phyloP scores from a whole-genome alignment of 64 coral and sea anemone genomes.

The Stichodactyla helianthus region DNA sequence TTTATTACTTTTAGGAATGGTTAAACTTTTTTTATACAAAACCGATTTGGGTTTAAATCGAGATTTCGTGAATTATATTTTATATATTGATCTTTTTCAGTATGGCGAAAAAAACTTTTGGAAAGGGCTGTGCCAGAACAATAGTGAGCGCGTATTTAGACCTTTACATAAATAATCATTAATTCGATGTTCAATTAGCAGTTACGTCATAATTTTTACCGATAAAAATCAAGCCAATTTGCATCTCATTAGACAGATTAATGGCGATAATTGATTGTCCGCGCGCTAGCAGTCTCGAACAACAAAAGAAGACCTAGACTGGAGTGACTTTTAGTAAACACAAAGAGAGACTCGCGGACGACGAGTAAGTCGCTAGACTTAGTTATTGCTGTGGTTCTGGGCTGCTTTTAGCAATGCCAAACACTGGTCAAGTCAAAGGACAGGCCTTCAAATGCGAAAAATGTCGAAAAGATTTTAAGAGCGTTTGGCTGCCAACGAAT shows the following conservation, averaged over 20 bases:
- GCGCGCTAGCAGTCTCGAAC: neutral
- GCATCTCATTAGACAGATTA: neutral
- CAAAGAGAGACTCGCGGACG: neutral
- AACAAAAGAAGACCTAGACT: neutral
- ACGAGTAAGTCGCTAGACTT: neutral
- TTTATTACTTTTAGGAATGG: too few species aligned
- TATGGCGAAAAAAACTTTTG: too few species aligned
- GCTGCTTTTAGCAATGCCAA: conserved; percentile 55
- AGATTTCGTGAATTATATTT: too few species aligned
- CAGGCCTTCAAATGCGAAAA: conserved; percentile 75
- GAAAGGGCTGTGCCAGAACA: too few species aligned
- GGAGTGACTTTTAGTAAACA: neutral
- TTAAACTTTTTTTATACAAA: too few species aligned
- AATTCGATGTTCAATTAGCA: neutral
- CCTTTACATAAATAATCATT: neutral
- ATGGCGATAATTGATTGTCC: neutral
- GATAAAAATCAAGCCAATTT: neutral
- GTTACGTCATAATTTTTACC: neutral
- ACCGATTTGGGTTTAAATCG: too few species aligned
- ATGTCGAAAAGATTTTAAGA: conserved; percentile 78
- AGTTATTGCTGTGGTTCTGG: neutral
- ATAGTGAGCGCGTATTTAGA: too few species aligned
- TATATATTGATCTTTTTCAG: too few species aligned
- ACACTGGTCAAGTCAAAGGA: conserved; percentile 73
- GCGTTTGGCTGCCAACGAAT: conserved; percentile 90